These are phyloP conservation scores for Acanthis flammea DNA, from an alignment of 2,797 vertebrate genomes.

Conservation along the genomic window DNA sequence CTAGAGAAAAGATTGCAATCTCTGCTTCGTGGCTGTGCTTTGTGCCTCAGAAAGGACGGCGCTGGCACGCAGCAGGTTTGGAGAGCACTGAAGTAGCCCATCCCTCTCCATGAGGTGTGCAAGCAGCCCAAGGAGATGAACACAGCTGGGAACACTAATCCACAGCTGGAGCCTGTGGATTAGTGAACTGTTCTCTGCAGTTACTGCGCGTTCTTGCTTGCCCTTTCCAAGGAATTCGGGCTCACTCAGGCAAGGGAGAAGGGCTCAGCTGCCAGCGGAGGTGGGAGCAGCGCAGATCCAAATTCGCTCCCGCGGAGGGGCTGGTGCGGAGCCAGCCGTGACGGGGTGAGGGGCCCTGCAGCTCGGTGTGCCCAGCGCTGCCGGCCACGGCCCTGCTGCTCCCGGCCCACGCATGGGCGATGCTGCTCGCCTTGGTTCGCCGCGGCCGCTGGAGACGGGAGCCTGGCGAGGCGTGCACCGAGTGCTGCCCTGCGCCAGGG, in stretches of 20 bases:
- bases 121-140: neutral
- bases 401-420: neutral
- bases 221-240: neutral
- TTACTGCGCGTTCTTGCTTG: neutral
- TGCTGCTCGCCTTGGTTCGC: fast-evolving
- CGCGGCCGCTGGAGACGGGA: fast-evolving
- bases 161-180: neutral
- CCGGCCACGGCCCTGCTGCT: neutral
- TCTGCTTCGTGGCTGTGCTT: neutral
- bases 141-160: neutral
- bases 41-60: fast-evolving
- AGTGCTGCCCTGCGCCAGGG: fast-evolving
- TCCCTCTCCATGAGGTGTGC: neutral
- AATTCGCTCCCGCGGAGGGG: fast-evolving
- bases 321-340: neutral
- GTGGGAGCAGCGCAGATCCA: neutral
- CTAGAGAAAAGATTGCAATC: neutral
- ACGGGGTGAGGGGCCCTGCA: fast-evolving
- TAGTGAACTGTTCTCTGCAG: neutral
- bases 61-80: neutral
- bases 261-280: neutral
- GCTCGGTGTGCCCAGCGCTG: fast-evolving
- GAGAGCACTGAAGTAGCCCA: neutral
- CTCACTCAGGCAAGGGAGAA: neutral
- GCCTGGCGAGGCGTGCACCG: fast-evolving